Evolutionary conservation across 1,140 invertebrate species (phyloP).

Genomic region (Parasteatoda tepidariorum): DNA sequence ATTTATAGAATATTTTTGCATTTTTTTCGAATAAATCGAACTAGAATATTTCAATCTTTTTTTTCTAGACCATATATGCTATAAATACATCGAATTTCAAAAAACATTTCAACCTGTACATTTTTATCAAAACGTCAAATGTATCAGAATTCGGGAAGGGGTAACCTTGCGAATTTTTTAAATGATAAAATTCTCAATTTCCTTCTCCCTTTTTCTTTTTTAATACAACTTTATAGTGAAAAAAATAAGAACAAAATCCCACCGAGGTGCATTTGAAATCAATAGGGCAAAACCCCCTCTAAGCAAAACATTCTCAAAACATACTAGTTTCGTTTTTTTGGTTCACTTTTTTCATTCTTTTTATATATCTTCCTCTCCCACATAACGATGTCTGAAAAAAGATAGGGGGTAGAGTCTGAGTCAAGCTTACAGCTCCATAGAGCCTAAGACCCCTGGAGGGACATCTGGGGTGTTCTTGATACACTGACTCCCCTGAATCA

Average conservation of each 20-base stretch:
- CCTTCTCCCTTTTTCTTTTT: not conserved
- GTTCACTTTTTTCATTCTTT: not conserved
- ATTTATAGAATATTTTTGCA: too few species aligned
- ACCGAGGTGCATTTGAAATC: constrained; percentile 8
- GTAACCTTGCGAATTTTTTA: too few species aligned
- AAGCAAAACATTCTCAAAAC: constrained; percentile 46
- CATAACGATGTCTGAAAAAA: constrained; percentile 46
- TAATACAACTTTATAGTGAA: not conserved
- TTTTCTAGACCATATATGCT: too few species aligned
- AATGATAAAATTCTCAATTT: too few species aligned
- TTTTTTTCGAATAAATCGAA: too few species aligned
- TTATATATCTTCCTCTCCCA: constrained; percentile 39
- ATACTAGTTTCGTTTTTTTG: constrained; percentile 13
- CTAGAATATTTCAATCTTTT: too few species aligned
- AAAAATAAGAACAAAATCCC: not conserved
- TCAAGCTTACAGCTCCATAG: too few species aligned
- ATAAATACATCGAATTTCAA: too few species aligned
- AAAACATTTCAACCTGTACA: too few species aligned
- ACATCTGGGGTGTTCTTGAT: constrained; percentile 55
- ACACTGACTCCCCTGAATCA: constrained; percentile 52
- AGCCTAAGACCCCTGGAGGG: constrained; percentile 40
- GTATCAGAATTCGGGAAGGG: too few species aligned
- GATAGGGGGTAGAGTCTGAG: not conserved
- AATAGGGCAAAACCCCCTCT: constrained; percentile 39
- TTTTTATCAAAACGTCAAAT: too few species aligned